Conservation (phyloP, 2,797 vertebrate species). For the Neosilurus mollespiculum region DNA sequence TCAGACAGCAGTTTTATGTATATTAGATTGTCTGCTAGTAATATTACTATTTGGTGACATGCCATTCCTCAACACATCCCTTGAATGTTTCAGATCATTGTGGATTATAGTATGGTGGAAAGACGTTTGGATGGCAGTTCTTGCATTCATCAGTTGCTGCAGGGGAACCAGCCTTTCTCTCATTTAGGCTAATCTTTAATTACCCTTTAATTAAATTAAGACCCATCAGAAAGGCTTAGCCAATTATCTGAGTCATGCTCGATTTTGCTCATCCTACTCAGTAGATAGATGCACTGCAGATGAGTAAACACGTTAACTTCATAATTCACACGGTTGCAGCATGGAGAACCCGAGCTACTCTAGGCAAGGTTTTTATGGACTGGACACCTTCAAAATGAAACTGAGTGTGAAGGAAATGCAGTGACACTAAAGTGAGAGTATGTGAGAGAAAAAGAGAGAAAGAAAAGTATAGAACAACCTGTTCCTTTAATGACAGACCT, state of each 20-base stretch:
- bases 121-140: slow-evolving; percentile 31
- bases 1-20: no score
- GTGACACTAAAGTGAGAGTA: neutral
- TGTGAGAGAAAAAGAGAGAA: neutral
- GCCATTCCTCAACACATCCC: neutral
- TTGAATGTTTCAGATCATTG: neutral
- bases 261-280: slow-evolving; percentile 41
- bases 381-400: slow-evolving; percentile 31
- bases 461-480: slow-evolving; percentile 18
- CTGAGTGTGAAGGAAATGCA: slow-evolving; percentile 39
- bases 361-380: slow-evolving; percentile 23
- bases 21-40: neutral
- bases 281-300: slow-evolving; percentile 20
- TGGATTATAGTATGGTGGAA: neutral
- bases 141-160: slow-evolving; percentile 31
- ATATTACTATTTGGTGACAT: slow-evolving; percentile 1
- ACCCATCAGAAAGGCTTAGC: slow-evolving; percentile 41
- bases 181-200: slow-evolving; percentile 53
- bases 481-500: slow-evolving; percentile 29
- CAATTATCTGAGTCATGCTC: slow-evolving; percentile 51
- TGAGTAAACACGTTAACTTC: slow-evolving; percentile 37
- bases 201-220: slow-evolving; percentile 57
- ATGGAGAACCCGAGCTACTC: slow-evolving; percentile 8
- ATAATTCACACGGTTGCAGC: slow-evolving; percentile 7
- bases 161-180: slow-evolving; percentile 25